Evolutionary conservation across 2,888 invertebrate genomes (phyloP).

Genomic region (Muschampia plurimacula): DNA sequence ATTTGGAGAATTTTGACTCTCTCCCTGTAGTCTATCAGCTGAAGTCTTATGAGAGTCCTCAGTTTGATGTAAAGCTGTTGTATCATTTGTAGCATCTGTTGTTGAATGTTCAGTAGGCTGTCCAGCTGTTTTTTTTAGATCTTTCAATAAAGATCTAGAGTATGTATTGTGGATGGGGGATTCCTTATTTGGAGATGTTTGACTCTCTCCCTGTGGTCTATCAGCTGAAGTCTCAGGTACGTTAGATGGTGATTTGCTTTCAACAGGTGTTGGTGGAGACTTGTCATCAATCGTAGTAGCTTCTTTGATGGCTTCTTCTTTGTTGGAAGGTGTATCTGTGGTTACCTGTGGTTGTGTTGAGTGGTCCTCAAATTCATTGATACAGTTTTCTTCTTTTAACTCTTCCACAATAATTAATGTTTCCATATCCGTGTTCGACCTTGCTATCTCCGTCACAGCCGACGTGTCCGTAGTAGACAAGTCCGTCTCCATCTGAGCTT

Average conservation of each 20-base stretch:
- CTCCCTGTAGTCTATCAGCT: slow-evolving; percentile 5
- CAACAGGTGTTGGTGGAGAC: not conserved
- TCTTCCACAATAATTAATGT: slow-evolving; percentile 71
- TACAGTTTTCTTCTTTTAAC: slow-evolving; percentile 53
- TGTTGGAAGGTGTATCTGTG: not conserved
- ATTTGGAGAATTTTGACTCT: slow-evolving; percentile 12
- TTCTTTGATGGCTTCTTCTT: slow-evolving; percentile 25
- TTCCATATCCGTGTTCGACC: slow-evolving; percentile 66
- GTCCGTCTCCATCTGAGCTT: slow-evolving; percentile 74
- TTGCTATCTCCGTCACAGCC: slow-evolving; percentile 63
- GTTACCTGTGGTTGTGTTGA: slow-evolving; percentile 32
- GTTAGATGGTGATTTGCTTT: slow-evolving; percentile 12
- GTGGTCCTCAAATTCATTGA: slow-evolving; percentile 45
- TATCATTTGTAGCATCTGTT: slow-evolving; percentile 11
- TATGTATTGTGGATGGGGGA: slow-evolving; percentile 8
- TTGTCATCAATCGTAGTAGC: slow-evolving; percentile 14
- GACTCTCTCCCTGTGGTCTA: slow-evolving; percentile 4
- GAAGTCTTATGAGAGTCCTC: not conserved
- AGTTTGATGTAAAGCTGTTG: not conserved
- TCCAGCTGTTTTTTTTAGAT: slow-evolving; percentile 39
- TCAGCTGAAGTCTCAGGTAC: not conserved
- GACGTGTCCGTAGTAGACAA: slow-evolving; percentile 72
- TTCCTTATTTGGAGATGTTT: slow-evolving; percentile 23
- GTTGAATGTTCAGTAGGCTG: not conserved
- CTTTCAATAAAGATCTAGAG: slow-evolving; percentile 40